phyloP scores from a whole-genome alignment of 2,113 vertebrate genomes.

The Rhombomys opimus region DNA sequence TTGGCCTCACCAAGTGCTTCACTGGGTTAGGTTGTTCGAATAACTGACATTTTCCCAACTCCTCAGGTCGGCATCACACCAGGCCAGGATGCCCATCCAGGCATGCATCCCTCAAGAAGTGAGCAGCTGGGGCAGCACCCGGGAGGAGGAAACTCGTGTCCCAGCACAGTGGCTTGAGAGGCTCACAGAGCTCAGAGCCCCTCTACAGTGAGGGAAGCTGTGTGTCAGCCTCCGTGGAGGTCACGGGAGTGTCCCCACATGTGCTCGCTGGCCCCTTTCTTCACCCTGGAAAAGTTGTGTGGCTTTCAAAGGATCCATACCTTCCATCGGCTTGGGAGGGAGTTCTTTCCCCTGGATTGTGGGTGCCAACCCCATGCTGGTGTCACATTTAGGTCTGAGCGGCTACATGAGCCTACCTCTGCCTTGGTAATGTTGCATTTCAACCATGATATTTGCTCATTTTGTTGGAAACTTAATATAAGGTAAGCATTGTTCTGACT shows the following conservation, averaged over 20 bases:
- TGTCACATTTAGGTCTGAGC: not conserved
- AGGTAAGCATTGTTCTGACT: not conserved
- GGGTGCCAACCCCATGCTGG: no score
- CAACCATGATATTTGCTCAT: not conserved
- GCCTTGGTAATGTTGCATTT: not conserved
- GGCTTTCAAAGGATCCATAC: constrained; percentile 3
- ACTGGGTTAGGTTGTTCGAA: not conserved
- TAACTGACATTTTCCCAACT: not conserved
- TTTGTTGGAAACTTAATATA: not conserved
- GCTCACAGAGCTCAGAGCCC: not conserved
- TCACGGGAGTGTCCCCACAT: not conserved
- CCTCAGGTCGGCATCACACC: not conserved
- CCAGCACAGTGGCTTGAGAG: not conserved
- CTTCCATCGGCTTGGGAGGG: not conserved
- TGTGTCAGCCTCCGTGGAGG: not conserved
- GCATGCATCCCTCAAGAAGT: not conserved
- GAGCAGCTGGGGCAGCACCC: not conserved
- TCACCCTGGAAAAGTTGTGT: not conserved
- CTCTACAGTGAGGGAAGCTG: not conserved
- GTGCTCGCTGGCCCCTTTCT: not conserved
- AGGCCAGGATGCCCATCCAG: not conserved
- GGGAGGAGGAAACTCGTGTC: not conserved
- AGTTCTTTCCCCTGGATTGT: not conserved
- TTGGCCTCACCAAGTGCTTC: not conserved
- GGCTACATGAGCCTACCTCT: not conserved